Evolutionary conservation across 35 echinoderm and acorn worm genomes (phyloP).

Genomic region (Strongylocentrotus purpuratus): DNA sequence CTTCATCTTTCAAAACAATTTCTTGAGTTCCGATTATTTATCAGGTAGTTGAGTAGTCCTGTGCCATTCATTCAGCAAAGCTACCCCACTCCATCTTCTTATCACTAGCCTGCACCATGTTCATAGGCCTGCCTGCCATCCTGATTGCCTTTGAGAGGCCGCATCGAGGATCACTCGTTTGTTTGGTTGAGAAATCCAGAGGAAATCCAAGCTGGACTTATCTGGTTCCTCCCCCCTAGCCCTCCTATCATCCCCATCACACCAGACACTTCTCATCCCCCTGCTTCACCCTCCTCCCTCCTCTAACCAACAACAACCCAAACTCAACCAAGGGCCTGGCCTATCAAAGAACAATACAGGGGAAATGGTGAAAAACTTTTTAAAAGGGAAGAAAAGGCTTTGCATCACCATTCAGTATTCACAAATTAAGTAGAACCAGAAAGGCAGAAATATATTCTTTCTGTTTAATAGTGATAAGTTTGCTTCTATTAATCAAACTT

Average conservation of each 20-base stretch:
- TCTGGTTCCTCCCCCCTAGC: not conserved
- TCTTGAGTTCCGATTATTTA: not conserved
- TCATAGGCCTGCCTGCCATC: not conserved
- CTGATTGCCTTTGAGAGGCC: not conserved
- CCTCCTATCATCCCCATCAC: not conserved
- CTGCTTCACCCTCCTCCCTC: not conserved
- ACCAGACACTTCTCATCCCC: too few species aligned
- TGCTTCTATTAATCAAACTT: too few species aligned
- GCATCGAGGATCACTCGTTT: not conserved
- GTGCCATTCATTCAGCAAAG: not conserved
- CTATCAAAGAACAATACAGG: not conserved
- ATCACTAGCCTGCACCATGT: not conserved
- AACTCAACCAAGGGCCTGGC: not conserved
- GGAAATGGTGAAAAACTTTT: not conserved
- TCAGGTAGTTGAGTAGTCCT: not conserved
- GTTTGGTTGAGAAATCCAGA: conserved; percentile 41
- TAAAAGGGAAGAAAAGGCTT: too few species aligned
- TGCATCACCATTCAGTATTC: too few species aligned
- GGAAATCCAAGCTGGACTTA: conserved; percentile 44
- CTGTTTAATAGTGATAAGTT: too few species aligned
- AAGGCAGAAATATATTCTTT: too few species aligned
- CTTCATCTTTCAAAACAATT: not conserved
- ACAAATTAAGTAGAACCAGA: too few species aligned
- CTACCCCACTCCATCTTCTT: not conserved
- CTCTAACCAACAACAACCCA: not conserved